Base-by-base conservation (phyloP, 2,113 vertebrate species). In the Megaptera novaeangliae region DNA sequence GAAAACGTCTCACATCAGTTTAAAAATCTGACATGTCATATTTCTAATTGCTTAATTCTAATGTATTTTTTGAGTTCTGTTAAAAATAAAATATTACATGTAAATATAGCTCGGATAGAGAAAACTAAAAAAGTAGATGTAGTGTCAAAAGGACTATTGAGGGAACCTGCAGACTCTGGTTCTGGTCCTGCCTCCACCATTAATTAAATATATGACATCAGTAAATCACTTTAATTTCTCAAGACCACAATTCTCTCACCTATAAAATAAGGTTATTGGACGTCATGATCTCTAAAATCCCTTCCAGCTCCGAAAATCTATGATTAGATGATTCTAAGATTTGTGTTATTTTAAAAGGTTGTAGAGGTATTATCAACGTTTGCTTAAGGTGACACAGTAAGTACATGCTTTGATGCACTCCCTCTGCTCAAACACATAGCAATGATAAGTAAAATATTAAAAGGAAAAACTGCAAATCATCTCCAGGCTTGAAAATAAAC, bases 391-490 rank as follows among this genome's bases (percentile, higher is more conserved):
- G 64, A 87, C 57, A 63, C 59, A 77, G 6, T 74, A 89, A 83
- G 71, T 86, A 88, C 77, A 66, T 15, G 41, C 41, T 97, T 96
- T 90, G 63, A 96, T 69, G 17, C 20, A 61, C 18, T 87, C 49
- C 49, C 41, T 80, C 36, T 34, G 46, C 77, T 94, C 44, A 96
- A 80, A 97, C 25, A 86, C 69, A 61, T 1, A 94, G 84, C 25
- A 41, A 78, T 71, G 83, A 75, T 90, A 87, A 86, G 83, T 96
- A 95, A 97, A 98, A 96, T 81, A 98, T 92, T 71, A 86, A 94
- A 89, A 95, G 41, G 12, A 34, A 91, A 95, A 63, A 31, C 39
- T 44, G 29, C 71, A 90, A 88, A 64, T 61, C 46, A 90, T 69
- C 36, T 72, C 25, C 34, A 75, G 57, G 63, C 83, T 92, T 61